Percentiles rank a stretch among this genome's conserved stretches.
These are phyloP conservation scores for Zosterops hypoxanthus DNA, from an alignment of 2,113 vertebrate genomes.

Conservation along the genomic window DNA sequence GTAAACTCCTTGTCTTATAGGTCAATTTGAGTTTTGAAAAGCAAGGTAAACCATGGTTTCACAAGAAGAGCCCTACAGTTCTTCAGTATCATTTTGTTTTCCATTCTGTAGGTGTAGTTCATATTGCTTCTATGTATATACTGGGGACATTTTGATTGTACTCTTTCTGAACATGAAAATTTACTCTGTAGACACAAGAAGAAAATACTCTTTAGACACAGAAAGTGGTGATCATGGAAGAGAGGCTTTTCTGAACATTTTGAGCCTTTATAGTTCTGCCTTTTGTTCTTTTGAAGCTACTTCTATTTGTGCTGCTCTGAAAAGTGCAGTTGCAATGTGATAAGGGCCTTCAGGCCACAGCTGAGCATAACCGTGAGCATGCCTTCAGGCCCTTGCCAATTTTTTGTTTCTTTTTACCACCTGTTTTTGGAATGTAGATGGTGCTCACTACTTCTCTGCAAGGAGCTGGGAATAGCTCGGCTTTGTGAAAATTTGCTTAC, in stretches of 20 bases:
- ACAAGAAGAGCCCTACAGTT: background rate
- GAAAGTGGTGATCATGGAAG: background rate
- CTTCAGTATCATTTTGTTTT: background rate
- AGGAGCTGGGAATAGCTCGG: background rate
- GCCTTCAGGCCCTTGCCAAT: background rate
- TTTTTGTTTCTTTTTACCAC: background rate
- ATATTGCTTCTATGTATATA: background rate
- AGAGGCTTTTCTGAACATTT: background rate
- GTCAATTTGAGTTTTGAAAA: background rate
- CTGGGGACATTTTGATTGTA: background rate
- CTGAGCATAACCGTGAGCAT: background rate
- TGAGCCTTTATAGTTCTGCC: background rate
- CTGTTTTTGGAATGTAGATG: background rate
- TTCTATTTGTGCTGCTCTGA: background rate
- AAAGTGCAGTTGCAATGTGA: background rate
- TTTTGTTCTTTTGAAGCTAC: background rate
- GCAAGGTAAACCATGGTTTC: background rate
- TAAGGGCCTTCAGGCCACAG: background rate
- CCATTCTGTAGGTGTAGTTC: background rate
- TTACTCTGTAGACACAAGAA: background rate
- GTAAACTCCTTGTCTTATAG: background rate
- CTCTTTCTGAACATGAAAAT: background rate
- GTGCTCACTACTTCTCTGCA: background rate
- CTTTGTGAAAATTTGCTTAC: background rate
- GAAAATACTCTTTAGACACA: background rate